Base-by-base conservation (phyloP, 92 coral and sea anemone species). In the Micromussa lordhowensis region DNA sequence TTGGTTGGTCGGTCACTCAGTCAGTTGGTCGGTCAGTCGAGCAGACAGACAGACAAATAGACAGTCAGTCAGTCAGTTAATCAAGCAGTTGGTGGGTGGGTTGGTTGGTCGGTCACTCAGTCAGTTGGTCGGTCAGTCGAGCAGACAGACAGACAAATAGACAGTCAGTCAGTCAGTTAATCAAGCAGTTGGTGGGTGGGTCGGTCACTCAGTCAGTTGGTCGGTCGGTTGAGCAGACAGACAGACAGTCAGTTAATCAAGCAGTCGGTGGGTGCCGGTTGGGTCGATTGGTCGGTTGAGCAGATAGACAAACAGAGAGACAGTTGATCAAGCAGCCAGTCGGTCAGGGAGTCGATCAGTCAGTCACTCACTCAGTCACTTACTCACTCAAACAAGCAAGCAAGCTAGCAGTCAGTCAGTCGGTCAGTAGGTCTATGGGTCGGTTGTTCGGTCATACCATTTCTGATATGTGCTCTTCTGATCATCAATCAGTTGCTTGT, bases 381-480 rank as follows among this genome's bases (percentile, higher is more conserved):
- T 24, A 70, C 5, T 70, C 76, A 34, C 32, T 51, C 64, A 49
- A 55, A 15, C 36, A 30, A 29, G 29, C 61, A 53, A 12, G 28
- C 81, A 30, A 3, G 17, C 82, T 18, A 17, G 55, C 16, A 53
- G 4, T 55, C 6, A 34, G 19, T 59, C 24, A 32, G 40, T 19
- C 44, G 32, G 22, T 13, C 38, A 32, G 13, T 5, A 0, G 10
- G 74, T 31, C 2, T 3, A 22, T 3, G 40, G 9, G 76, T 14
- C 7, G 22, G 8, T 21, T 26, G 11, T 0, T 49, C 36, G 16
- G 3, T 54, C 19, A 31, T 83, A 96, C 99, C 99, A 96, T 84
- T 96, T 97, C 73, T 94, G 99, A 79, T 97, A 97, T 86, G 91
- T 88, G 68, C 81, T 69, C 82, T 96, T 97, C 77, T 97, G 99